Evolutionary conservation across 2,888 invertebrate species (phyloP).

Genomic region (Sericinus montela): DNA sequence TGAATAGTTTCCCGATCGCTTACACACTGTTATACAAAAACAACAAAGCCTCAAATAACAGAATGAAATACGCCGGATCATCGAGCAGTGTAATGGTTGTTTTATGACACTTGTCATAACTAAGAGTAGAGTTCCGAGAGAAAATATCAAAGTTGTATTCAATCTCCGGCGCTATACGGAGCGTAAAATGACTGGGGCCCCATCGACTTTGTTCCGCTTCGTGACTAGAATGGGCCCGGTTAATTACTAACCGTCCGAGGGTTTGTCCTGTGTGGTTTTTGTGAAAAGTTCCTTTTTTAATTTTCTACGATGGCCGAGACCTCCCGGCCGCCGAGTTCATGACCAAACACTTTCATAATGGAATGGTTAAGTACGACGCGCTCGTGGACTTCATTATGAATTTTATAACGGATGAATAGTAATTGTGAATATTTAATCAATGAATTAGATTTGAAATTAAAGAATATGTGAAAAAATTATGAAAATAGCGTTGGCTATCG

Average conservation of each 20-base stretch:
- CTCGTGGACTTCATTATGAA: too few species aligned
- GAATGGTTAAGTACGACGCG: slow-evolving; percentile 5
- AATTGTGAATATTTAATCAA: too few species aligned
- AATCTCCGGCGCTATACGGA: slow-evolving; percentile 33
- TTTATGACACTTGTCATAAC: slow-evolving; percentile 35
- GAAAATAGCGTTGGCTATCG: too few species aligned
- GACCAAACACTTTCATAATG: slow-evolving; percentile 5
- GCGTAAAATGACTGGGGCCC: slow-evolving; percentile 35
- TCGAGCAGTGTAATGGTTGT: slow-evolving; percentile 33
- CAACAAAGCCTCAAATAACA: slow-evolving; percentile 24
- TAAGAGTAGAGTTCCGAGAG: slow-evolving; percentile 20
- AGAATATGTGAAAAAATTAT: too few species aligned
- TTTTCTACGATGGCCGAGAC: slow-evolving; percentile 9
- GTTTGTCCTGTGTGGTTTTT: slow-evolving; percentile 12
- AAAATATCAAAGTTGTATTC: slow-evolving; percentile 43
- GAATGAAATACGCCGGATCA: slow-evolving; percentile 30
- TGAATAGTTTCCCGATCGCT: background rate
- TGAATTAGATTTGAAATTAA: too few species aligned
- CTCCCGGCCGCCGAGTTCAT: background rate
- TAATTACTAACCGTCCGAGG: slow-evolving; percentile 20
- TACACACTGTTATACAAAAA: slow-evolving; percentile 1
- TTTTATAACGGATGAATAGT: too few species aligned
- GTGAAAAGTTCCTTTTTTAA: slow-evolving; percentile 13
- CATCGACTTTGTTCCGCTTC: slow-evolving; percentile 21
- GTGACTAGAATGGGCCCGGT: slow-evolving; percentile 22